A percentile compares a stretch with the other conserved stretches of the same genome.
These are phyloP conservation scores for Scaptomyza pallida DNA, from an alignment of 1,140 invertebrate genomes.

Conservation along the genomic window DNA sequence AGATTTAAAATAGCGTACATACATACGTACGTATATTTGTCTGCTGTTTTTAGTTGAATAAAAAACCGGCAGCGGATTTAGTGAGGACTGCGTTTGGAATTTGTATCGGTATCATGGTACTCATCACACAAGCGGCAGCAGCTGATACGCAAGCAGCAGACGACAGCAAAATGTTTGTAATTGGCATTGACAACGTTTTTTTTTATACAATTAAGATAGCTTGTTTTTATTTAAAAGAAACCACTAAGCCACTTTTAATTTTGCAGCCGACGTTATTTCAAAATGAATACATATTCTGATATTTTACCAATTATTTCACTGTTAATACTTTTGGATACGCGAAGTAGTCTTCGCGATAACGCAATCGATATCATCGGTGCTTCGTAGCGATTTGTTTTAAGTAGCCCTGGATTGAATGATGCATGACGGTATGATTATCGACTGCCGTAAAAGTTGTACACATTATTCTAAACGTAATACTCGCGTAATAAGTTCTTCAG, in stretches of 20 bases:
- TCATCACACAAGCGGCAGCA: conserved; percentile 46
- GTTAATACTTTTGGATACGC: conserved; percentile 30
- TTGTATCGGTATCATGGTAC: conserved; percentile 51
- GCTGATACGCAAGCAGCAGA: conserved; percentile 61
- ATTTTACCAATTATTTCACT: conserved; percentile 43
- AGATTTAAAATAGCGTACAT: conserved; percentile 1
- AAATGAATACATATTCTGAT: conserved; percentile 6
- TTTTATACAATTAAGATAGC: conserved; percentile 29
- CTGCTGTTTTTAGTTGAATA: conserved; percentile 5
- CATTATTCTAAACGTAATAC: no score
- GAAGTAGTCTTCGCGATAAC: conserved; percentile 37
- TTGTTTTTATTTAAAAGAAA: not conserved
- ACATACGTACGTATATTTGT: not conserved
- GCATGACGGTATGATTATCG: not conserved
- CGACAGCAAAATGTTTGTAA: conserved; percentile 66
- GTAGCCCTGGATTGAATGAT: conserved; percentile 9
- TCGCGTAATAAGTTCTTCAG: no score
- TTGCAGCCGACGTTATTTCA: not conserved
- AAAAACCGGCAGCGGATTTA: conserved; percentile 39
- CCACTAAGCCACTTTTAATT: not conserved
- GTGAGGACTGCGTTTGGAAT: conserved; percentile 20
- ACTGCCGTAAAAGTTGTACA: no score
- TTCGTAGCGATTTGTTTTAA: not conserved
- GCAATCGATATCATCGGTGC: conserved; percentile 35
- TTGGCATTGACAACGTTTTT: conserved; percentile 66